Base-by-base conservation (phyloP, 2,797 vertebrate genomes). In the Argya squamiceps region DNA sequence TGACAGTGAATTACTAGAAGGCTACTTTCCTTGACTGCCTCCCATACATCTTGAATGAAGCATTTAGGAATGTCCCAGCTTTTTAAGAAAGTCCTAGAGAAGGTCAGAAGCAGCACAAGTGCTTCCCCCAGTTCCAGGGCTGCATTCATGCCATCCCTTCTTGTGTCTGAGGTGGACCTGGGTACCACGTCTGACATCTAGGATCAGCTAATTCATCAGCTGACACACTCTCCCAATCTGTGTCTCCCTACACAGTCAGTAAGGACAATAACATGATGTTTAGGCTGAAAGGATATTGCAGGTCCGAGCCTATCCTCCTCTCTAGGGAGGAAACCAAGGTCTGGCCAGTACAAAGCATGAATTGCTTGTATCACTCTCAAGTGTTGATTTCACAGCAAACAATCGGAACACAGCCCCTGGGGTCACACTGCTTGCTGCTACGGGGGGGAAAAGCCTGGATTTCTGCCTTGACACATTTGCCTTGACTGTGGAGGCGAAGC, bases 381-480 rank as follows among this genome's bases (percentile, higher is more conserved):
- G 11, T 0, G 0, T 3, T 52, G 47, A 21, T 62, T 83, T 70
- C 55, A 49, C 8, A 64, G n/a, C 30, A 63, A 80, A 52, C 24
- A 52, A 43, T 29, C 0, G 3, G 65, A 91, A 59, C 0, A 0
- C 43, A 63, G 9, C 14, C 27, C 34, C 36, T 80, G 26, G 18
- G 27, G 70, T 59, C 44, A 41, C 20, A 37, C 44, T 53, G 10
- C 21, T 74, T 44, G 55, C 41, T 75, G 26, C 62, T 16, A 15
- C 0, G 9, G 11, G 11, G 11, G 44, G 46, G 22, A 12, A 46
- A 34, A 58, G 55, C 34, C 23, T 41, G 50, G 9, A 58, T 67
- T 78, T 63, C 75, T 75, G 49, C 32, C 37, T 37, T 37, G 37
- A 37, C 37, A 37, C 37, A 37, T 37, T 78, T 63, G 39, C 27